Percentiles rank a stretch among this genome's conserved stretches.
These are phyloP conservation scores for Dynastes grantii DNA, from an alignment of 2,888 invertebrate genomes.

Conservation along the genomic window DNA sequence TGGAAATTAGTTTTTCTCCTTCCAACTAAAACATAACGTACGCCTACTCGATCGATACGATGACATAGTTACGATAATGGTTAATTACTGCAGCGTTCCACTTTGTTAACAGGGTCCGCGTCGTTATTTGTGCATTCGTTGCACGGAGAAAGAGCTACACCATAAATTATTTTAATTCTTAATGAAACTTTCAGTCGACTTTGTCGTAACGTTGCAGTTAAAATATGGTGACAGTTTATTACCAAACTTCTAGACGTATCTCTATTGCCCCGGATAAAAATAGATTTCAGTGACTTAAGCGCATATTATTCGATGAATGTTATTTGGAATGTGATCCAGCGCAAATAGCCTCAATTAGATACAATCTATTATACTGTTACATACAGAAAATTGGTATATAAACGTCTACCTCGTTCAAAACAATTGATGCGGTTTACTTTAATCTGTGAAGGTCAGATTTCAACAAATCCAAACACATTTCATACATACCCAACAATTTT, in stretches of 20 bases:
- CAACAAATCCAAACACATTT: too few species aligned
- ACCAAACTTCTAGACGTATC: constrained; percentile 11
- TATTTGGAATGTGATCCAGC: not conserved
- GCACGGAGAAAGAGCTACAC: constrained; percentile 16
- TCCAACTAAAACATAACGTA: constrained; percentile 20
- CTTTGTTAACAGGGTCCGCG: constrained; percentile 27
- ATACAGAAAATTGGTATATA: too few species aligned
- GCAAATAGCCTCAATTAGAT: too few species aligned
- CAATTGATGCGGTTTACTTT: too few species aligned
- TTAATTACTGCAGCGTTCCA: constrained; percentile 41
- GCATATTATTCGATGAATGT: not conserved
- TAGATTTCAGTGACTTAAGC: constrained; percentile 21
- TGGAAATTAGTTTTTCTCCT: constrained; percentile 36
- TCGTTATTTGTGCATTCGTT: constrained; percentile 36
- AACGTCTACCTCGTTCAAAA: too few species aligned
- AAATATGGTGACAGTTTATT: constrained; percentile 32
- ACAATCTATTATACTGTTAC: too few species aligned
- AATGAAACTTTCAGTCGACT: constrained; percentile 22
- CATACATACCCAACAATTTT: too few species aligned
- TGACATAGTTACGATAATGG: constrained; percentile 44
- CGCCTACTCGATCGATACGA: constrained; percentile 37
- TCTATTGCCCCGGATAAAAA: constrained; percentile 12
- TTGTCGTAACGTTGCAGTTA: constrained; percentile 32
- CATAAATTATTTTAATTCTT: constrained; percentile 34
- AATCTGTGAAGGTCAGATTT: too few species aligned